Conservation (phyloP, 2,113 vertebrate species). For the Ctenomys sociabilis region DNA sequence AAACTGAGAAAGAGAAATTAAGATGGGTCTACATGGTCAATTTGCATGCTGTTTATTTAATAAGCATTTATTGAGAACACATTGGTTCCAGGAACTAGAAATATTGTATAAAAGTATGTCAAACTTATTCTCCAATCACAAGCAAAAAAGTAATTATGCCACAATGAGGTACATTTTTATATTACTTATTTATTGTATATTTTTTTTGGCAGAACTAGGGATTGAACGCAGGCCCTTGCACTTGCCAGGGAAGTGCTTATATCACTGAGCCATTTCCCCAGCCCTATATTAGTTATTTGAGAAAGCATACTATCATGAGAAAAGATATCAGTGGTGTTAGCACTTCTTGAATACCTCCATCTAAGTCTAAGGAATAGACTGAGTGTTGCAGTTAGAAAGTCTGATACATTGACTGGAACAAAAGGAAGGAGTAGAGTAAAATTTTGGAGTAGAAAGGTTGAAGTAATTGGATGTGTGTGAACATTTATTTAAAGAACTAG, state of each 20-base stretch:
- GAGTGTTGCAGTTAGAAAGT: neutral
- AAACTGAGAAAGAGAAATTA: constrained; percentile 48
- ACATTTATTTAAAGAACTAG: neutral
- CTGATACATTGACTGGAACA: neutral
- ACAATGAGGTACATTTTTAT: neutral
- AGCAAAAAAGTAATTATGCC: neutral
- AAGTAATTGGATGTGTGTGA: neutral
- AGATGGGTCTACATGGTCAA: neutral
- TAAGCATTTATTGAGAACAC: constrained; percentile 37
- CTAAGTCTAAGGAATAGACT: neutral
- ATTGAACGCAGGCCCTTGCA: no score
- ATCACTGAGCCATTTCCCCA: no score
- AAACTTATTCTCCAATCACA: neutral
- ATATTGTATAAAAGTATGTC: neutral
- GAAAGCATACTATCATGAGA: neutral
- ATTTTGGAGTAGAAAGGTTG: neutral
- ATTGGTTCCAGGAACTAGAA: neutral
- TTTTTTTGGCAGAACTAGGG: no score
- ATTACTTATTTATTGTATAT: neutral
- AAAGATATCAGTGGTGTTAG: neutral
- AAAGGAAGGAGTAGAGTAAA: rapidly evolving
- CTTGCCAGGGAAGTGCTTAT: no score
- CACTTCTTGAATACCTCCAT: neutral
- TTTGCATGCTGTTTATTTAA: constrained; percentile 51
- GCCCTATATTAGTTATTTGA: neutral